Percentiles rank a stretch among this genome's conserved stretches.
Conservation (phyloP, 2,797 vertebrate genomes). For the Anabacerthia variegaticeps region DNA sequence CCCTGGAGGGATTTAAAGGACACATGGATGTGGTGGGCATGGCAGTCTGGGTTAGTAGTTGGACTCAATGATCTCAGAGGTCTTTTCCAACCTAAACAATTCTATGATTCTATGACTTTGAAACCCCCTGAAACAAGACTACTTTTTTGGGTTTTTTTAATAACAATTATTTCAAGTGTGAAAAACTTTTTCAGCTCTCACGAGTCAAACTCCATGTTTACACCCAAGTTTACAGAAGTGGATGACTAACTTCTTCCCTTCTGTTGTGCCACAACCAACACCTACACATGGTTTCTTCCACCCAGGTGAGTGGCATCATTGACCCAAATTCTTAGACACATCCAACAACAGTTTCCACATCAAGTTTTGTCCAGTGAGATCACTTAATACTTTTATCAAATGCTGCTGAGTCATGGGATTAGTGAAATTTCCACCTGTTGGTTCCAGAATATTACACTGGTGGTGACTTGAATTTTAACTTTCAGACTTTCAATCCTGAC, state of each 20-base stretch:
- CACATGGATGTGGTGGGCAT: not conserved
- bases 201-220: not conserved
- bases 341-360: not conserved
- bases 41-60: not conserved
- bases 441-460: not conserved
- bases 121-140: not conserved
- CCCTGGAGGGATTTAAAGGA: not conserved
- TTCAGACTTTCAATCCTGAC: not conserved
- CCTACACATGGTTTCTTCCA: not conserved
- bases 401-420: not conserved
- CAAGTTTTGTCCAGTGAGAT: not conserved
- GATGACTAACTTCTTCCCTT: not conserved
- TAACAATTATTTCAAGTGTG: not conserved
- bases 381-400: not conserved
- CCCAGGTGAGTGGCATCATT: not conserved
- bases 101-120: not conserved
- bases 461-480: not conserved
- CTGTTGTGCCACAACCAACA: not conserved
- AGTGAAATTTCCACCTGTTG: not conserved
- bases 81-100: not conserved
- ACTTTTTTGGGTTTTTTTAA: not conserved
- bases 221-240: not conserved
- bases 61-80: rapidly evolving
- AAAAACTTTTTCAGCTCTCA: not conserved
- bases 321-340: not conserved